Percentiles rank a stretch among this genome's conserved stretches.
These are phyloP conservation scores for Euura lappo DNA, from an alignment of 1,140 invertebrate genomes.

Conservation along the genomic window DNA sequence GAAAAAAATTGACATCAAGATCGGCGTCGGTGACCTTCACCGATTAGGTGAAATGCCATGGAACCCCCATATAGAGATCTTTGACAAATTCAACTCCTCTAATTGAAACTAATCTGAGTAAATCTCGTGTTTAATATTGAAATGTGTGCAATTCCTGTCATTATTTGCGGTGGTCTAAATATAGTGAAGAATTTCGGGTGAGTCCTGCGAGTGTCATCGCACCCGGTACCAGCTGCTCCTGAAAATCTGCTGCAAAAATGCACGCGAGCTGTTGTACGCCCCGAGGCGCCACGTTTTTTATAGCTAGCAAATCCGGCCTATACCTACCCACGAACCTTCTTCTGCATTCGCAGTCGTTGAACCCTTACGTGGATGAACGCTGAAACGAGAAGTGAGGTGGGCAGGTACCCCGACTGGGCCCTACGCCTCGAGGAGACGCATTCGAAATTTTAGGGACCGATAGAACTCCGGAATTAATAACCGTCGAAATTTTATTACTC, in stretches of 20 bases:
- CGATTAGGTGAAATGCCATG: too few species aligned
- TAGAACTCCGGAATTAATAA: not conserved
- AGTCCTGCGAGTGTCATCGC: not conserved
- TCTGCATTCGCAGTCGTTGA: not conserved
- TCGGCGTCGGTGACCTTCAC: too few species aligned
- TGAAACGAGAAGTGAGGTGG: not conserved
- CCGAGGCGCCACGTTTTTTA: not conserved
- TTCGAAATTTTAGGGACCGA: not conserved
- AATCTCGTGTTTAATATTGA: not conserved
- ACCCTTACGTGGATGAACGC: not conserved
- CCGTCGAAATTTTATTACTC: not conserved
- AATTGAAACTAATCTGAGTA: not conserved
- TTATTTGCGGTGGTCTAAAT: not conserved
- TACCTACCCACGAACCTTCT: not conserved
- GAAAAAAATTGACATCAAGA: too few species aligned
- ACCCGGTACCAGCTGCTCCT: not conserved
- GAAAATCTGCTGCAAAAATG: not conserved
- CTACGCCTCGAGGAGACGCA: not conserved
- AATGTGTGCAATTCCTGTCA: not conserved
- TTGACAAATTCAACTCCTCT: too few species aligned
- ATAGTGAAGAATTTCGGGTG: not conserved
- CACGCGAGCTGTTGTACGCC: not conserved
- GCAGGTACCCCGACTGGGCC: not conserved
- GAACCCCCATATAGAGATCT: too few species aligned
- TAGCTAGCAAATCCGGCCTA: slow-evolving; percentile 2